These are phyloP conservation scores for Axis porcinus DNA, from an alignment of 2,113 vertebrate species.

Conservation along the genomic window DNA sequence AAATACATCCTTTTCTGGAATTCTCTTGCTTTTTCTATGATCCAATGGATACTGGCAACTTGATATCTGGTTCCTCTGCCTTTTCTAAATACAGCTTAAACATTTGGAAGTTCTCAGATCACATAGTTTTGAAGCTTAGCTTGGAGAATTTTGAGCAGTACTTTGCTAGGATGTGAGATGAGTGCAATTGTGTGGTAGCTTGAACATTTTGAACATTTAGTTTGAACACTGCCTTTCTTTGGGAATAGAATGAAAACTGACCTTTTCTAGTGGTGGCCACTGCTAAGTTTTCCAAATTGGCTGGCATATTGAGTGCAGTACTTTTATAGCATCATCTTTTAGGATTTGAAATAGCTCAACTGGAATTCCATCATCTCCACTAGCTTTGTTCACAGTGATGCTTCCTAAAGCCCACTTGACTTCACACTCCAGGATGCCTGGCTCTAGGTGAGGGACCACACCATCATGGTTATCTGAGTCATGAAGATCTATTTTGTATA, in stretches of 20 bases:
- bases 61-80: background rate
- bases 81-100: background rate
- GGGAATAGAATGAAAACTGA: background rate
- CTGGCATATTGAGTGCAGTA: background rate
- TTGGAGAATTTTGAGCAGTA: background rate
- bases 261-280: background rate
- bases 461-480: background rate
- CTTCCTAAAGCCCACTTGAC: background rate
- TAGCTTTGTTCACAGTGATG: background rate
- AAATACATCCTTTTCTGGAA: background rate
- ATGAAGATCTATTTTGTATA: background rate
- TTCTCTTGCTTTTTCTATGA: background rate
- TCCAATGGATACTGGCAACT: background rate
- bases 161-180: background rate
- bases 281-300: background rate
- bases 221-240: background rate
- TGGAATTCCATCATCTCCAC: background rate
- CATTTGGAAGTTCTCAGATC: background rate
- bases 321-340: background rate
- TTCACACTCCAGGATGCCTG: background rate
- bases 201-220: background rate
- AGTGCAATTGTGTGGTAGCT: background rate
- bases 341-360: background rate
- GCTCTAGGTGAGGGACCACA: background rate
- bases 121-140: background rate